Evolutionary conservation across 2,888 invertebrate genomes (phyloP).

Genomic region (Xylota segnis): DNA sequence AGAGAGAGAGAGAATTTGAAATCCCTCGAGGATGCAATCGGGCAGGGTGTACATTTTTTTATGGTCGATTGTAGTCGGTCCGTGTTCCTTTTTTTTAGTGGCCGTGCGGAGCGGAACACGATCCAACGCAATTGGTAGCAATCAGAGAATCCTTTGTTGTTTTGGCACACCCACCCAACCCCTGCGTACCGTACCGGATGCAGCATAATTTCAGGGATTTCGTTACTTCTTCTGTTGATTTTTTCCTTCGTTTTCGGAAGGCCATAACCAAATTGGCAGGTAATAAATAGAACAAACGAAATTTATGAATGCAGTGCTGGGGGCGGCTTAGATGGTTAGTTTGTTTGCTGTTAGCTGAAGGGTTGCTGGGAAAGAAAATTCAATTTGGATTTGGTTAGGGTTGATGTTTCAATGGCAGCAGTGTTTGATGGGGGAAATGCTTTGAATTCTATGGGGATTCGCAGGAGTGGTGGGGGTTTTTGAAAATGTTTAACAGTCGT

Average conservation of each 20-base stretch:
- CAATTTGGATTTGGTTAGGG: slow-evolving; percentile 28
- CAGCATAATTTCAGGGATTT: slow-evolving; percentile 60
- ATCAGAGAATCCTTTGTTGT: slow-evolving; percentile 68
- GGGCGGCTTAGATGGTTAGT: slow-evolving; percentile 22
- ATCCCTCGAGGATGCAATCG: slow-evolving; percentile 43
- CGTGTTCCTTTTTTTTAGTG: slow-evolving; percentile 2
- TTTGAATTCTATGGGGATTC: background rate
- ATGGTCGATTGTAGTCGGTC: background rate
- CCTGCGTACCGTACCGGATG: slow-evolving; percentile 40
- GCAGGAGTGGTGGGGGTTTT: too few species aligned
- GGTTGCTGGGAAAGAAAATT: slow-evolving; percentile 28
- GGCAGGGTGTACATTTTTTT: background rate
- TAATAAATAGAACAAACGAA: slow-evolving; percentile 71
- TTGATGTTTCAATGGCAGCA: background rate
- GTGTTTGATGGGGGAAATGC: background rate
- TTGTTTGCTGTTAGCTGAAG: slow-evolving; percentile 13
- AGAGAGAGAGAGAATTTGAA: background rate
- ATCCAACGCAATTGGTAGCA: slow-evolving; percentile 69
- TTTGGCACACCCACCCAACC: slow-evolving; percentile 10
- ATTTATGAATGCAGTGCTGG: slow-evolving; percentile 62
- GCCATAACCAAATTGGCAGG: slow-evolving; percentile 70
- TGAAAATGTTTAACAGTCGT: too few species aligned
- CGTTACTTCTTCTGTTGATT: slow-evolving; percentile 36
- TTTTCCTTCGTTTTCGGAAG: slow-evolving; percentile 32
- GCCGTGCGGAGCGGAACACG: slow-evolving; percentile 49